phyloP scores from a whole-genome alignment of 2,797 vertebrate species.

The Hoplostethus atlanticus region DNA sequence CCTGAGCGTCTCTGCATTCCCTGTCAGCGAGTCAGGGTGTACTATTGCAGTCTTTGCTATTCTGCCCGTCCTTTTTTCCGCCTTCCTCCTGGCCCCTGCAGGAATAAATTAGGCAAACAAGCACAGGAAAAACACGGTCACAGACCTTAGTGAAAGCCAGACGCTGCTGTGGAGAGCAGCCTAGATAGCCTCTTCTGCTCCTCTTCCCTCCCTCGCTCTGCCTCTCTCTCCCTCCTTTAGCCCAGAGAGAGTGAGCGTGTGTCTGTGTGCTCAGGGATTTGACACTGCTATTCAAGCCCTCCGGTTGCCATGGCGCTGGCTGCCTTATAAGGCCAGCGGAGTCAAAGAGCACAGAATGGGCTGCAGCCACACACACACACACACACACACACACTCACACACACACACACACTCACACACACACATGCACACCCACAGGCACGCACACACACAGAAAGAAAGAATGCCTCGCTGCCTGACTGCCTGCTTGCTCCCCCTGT shows the following conservation, averaged over 20 bases:
- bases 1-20: conserved; percentile 77
- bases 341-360: conserved; percentile 90
- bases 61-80: conserved; percentile 51
- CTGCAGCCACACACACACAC: conserved; percentile 68
- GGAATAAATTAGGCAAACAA: conserved; percentile 81
- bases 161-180: conserved; percentile 71
- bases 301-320: conserved; percentile 89
- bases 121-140: conserved; percentile 71
- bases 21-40: conserved; percentile 74
- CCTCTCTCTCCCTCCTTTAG: conserved; percentile 46
- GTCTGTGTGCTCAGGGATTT: conserved; percentile 90
- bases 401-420: no score
- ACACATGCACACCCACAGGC: no score
- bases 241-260: conserved; percentile 80
- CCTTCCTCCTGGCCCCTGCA: conserved; percentile 54
- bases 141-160: conserved; percentile 70
- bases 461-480: conserved; percentile 75
- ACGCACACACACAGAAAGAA: conserved; percentile 61
- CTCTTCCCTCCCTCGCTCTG: conserved; percentile 72
- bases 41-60: conserved; percentile 73
- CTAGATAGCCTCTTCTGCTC: conserved; percentile 77
- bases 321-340: conserved; percentile 93
- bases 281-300: conserved; percentile 92
- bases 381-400: conserved; percentile 50
- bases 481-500: conserved; percentile 72